Conservation (phyloP, 2,797 vertebrate genomes). For the Galago senegalensis region DNA sequence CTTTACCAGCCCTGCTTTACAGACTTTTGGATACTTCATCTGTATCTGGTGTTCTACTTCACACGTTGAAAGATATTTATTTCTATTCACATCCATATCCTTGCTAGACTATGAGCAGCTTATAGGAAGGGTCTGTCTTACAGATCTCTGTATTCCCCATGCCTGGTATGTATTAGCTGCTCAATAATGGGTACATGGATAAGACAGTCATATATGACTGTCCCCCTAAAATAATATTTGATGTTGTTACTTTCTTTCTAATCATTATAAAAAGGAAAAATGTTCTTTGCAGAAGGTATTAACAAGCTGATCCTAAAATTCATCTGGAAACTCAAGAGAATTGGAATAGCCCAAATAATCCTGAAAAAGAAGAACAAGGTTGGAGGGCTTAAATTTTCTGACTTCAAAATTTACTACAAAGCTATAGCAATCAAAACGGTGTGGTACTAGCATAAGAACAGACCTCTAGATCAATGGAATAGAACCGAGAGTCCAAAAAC, state of each 20-base stretch:
- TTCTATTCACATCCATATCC: conserved; percentile 2
- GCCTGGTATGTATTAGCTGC: background rate
- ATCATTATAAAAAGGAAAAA: conserved; percentile 2
- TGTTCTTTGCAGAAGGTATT: conserved; percentile 35
- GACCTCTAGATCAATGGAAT: background rate
- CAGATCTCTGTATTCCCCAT: background rate
- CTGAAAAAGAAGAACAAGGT: conserved; percentile 1
- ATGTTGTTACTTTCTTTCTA: conserved; percentile 40
- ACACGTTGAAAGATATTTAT: background rate
- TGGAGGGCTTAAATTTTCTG: conserved; percentile 25
- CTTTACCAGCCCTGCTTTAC: background rate
- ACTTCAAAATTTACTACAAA: conserved; percentile 55
- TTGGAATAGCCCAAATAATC: conserved; percentile 1
- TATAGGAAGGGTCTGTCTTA: background rate
- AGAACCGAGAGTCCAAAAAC: conserved; percentile 26
- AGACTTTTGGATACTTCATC: background rate
- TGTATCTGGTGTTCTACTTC: background rate
- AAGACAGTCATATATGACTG: background rate
- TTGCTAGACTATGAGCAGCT: background rate
- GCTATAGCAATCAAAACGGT: conserved; percentile 28
- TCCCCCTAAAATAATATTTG: background rate
- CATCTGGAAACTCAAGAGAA: conserved; percentile 19
- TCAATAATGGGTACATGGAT: background rate
- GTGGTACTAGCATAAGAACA: background rate
- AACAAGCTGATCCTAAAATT: conserved; percentile 47